These are phyloP conservation scores for Calameuta idolon DNA, from an alignment of 2,888 invertebrate species.

Conservation along the genomic window DNA sequence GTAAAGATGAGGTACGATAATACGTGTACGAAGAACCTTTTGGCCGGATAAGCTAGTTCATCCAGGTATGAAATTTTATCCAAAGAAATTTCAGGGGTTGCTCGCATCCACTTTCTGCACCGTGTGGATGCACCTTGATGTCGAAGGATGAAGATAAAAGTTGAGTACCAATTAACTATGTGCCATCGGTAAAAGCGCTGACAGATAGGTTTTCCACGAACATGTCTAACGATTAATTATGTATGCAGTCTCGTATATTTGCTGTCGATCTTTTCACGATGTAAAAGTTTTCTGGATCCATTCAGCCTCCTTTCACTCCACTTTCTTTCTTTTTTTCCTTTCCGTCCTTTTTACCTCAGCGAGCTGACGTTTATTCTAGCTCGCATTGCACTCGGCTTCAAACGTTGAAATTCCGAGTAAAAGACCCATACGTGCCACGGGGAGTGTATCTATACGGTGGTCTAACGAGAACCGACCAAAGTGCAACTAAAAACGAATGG, in stretches of 20 bases:
- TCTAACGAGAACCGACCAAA: too few species aligned
- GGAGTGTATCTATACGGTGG: too few species aligned
- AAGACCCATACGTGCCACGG: too few species aligned
- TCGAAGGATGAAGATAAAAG: not conserved
- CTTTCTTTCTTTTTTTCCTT: too few species aligned
- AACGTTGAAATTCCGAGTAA: too few species aligned
- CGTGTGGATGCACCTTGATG: not conserved
- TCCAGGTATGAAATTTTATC: not conserved
- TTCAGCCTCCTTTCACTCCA: too few species aligned
- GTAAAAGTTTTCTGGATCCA: not conserved
- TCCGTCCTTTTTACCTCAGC: too few species aligned
- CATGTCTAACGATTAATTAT: slow-evolving; percentile 17
- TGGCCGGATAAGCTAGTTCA: not conserved
- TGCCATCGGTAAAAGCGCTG: slow-evolving; percentile 6
- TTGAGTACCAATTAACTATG: slow-evolving; percentile 7
- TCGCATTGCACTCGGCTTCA: too few species aligned
- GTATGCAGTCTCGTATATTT: slow-evolving; percentile 30
- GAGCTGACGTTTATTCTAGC: too few species aligned
- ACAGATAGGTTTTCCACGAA: not conserved
- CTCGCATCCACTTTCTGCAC: not conserved
- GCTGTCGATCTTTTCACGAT: slow-evolving; percentile 5
- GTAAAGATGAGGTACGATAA: not conserved
- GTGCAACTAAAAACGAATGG: too few species aligned
- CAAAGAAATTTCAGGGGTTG: not conserved
- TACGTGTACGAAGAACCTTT: not conserved